A percentile compares a stretch with the other conserved stretches of the same genome.
Conservation (phyloP, 2,797 vertebrate species). For the Spinus pinus region DNA sequence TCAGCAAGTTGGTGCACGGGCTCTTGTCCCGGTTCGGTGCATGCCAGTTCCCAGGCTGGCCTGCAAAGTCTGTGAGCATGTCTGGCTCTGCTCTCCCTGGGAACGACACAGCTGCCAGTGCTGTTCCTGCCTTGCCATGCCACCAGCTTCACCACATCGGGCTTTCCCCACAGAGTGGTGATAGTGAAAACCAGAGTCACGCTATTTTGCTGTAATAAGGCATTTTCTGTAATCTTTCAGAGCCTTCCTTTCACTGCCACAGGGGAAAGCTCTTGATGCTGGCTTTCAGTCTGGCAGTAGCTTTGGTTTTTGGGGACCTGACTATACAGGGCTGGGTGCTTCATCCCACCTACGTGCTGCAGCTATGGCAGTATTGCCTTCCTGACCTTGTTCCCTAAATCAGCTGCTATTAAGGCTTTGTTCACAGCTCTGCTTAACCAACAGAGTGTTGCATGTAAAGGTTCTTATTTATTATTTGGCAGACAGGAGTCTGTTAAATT, state of each 20-base stretch:
- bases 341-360: background rate
- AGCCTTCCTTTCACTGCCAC: background rate
- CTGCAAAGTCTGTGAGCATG: background rate
- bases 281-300: background rate
- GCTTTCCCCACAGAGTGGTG: accelerated
- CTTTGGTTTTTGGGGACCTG: background rate
- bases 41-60: background rate
- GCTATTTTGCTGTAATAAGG: background rate
- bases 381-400: accelerated
- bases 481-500: background rate
- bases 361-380: background rate
- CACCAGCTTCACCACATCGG: accelerated
- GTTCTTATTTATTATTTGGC: background rate
- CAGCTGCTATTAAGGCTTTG: background rate
- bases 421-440: background rate
- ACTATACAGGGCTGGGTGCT: accelerated
- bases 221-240: background rate
- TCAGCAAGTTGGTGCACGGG: accelerated
- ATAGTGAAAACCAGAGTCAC: background rate
- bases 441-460: background rate
- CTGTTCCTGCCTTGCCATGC: background rate
- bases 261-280: background rate
- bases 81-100: background rate
- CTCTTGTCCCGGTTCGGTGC: background rate
- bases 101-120: accelerated